A percentile compares a stretch with the other conserved stretches of the same genome.
These are phyloP conservation scores for Hypsibius dujardini DNA, from an alignment of 1,140 invertebrate species.

Conservation along the genomic window DNA sequence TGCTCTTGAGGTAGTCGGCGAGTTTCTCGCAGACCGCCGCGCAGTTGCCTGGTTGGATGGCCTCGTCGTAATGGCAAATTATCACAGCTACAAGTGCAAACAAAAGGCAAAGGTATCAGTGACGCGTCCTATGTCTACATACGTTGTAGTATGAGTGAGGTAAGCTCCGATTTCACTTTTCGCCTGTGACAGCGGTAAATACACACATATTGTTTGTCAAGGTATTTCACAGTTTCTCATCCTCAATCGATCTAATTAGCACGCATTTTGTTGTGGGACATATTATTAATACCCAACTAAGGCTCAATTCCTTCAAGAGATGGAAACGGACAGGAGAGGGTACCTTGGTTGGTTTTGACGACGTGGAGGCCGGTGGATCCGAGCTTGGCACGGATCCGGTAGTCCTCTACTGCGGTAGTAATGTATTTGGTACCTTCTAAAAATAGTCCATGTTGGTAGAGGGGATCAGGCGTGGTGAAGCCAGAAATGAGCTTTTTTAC, in stretches of 20 bases:
- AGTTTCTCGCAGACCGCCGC: not conserved
- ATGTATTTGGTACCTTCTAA: conserved; percentile 6
- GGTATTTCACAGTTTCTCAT: no score
- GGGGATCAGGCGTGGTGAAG: not conserved
- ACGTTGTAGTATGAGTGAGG: no score
- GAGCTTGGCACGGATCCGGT: not conserved
- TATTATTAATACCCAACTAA: no score
- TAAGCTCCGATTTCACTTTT: no score
- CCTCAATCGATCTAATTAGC: no score
- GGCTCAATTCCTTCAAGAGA: no score
- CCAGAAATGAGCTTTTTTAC: not conserved
- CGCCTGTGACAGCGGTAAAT: no score
- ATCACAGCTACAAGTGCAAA: not conserved
- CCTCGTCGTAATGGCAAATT: conserved; percentile 1
- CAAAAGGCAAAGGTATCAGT: no score
- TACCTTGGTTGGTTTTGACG: conserved; percentile 9
- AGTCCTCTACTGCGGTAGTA: not conserved
- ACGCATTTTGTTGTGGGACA: no score
- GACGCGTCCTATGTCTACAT: no score
- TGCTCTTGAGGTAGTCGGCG: conserved; percentile 4
- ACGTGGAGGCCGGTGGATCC: not conserved
- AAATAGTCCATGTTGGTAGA: not conserved
- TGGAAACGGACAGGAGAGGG: not conserved
- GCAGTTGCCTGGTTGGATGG: not conserved
- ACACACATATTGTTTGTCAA: no score